Evolutionary conservation across 1,140 invertebrate species (phyloP).

Genomic region (Eufriesea mexicana): DNA sequence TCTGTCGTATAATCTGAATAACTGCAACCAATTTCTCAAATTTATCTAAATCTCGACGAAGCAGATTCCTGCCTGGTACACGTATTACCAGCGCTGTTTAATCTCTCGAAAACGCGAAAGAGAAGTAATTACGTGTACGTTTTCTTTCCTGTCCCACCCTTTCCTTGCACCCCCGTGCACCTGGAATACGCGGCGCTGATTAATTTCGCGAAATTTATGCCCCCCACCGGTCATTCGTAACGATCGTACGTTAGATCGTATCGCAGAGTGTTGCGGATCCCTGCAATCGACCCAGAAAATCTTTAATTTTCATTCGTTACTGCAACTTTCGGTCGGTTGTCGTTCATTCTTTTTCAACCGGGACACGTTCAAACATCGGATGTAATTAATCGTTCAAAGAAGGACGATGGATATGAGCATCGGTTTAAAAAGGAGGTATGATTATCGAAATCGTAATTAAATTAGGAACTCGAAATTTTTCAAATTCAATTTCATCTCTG

Average conservation of each 20-base stretch:
- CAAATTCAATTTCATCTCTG: too few species aligned
- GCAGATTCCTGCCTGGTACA: constrained; percentile 47
- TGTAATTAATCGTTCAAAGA: background rate
- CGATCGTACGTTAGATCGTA: too few species aligned
- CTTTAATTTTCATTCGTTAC: background rate
- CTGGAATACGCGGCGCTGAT: background rate
- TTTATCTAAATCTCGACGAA: constrained; percentile 70
- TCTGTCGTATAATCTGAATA: constrained; percentile 74
- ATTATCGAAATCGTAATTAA: too few species aligned
- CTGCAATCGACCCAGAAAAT: background rate
- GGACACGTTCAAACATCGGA: background rate
- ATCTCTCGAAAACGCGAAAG: constrained; percentile 19
- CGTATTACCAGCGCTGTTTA: constrained; percentile 4
- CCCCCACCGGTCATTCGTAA: background rate
- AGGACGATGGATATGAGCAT: too few species aligned
- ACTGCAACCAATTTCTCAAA: constrained; percentile 71
- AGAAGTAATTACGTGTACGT: background rate
- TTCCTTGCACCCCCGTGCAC: too few species aligned
- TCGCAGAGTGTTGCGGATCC: too few species aligned
- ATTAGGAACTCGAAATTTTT: too few species aligned
- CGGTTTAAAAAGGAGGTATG: too few species aligned
- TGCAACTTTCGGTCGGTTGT: background rate
- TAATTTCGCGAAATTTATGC: background rate
- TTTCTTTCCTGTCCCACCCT: too few species aligned
- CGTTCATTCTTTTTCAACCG: background rate